Percentiles rank a stretch among this genome's conserved stretches.
These are phyloP conservation scores for Mus caroli DNA, from an alignment of 2,797 vertebrate genomes.

Conservation along the genomic window DNA sequence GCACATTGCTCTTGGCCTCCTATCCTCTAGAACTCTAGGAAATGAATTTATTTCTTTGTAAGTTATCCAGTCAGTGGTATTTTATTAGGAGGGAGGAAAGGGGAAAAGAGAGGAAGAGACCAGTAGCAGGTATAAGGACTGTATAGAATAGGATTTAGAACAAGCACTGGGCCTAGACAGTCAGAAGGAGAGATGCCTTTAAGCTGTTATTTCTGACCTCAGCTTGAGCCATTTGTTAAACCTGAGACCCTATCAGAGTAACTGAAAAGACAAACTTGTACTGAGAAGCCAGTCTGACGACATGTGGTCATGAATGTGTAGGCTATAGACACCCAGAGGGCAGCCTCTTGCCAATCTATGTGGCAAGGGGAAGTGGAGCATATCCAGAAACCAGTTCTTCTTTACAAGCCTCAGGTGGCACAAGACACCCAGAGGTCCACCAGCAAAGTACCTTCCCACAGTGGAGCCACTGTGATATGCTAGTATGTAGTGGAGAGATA, in stretches of 20 bases:
- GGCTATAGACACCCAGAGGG: neutral
- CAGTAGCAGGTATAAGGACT: neutral
- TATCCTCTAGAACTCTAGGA: neutral
- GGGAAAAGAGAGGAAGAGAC: neutral
- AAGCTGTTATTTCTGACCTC: neutral
- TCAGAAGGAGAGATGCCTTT: neutral
- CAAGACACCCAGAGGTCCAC: neutral
- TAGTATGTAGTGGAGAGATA: neutral
- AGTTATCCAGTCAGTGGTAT: neutral
- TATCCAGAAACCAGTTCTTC: neutral
- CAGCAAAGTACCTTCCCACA: neutral
- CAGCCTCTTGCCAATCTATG: neutral
- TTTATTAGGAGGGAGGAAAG: accelerated
- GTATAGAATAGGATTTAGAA: neutral
- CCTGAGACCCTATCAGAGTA: neutral
- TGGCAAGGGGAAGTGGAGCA: neutral
- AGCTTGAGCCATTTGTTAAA: neutral
- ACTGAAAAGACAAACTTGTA: neutral
- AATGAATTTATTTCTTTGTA: neutral
- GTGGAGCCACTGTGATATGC: neutral
- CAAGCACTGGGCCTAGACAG: neutral
- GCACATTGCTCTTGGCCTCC: neutral
- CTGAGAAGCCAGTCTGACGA: neutral
- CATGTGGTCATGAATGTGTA: neutral
- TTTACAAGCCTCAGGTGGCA: neutral